A percentile compares a stretch with the other conserved stretches of the same genome.
Evolutionary conservation across 1,140 invertebrate species (phyloP).

Genomic region (Drosophila prosaltans): DNA sequence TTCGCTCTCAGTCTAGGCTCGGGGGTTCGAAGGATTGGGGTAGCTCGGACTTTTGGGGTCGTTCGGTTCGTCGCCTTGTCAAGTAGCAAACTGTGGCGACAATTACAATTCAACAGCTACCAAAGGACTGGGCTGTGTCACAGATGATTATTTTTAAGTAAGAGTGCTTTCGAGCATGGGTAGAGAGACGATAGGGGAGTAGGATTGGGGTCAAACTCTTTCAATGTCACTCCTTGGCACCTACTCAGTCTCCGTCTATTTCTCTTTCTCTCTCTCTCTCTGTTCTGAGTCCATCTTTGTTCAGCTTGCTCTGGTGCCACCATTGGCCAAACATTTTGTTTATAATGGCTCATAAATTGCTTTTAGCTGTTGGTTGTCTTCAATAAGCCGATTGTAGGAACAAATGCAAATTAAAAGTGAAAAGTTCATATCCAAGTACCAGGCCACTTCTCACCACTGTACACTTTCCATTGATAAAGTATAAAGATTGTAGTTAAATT

Average conservation of each 20-base stretch:
- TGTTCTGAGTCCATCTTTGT: too few species aligned
- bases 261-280: too few species aligned
- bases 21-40: background rate
- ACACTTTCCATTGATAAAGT: background rate
- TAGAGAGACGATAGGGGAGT: background rate
- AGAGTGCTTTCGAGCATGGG: background rate
- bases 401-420: background rate
- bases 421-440: background rate
- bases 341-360: background rate
- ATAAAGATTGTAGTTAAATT: too few species aligned
- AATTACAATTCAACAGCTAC: conserved; percentile 44
- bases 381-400: background rate
- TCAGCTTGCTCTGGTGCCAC: background rate
- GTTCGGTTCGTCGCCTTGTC: conserved; percentile 37
- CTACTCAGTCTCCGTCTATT: background rate
- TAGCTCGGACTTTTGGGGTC: conserved; percentile 5
- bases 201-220: background rate
- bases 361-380: background rate
- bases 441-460: background rate
- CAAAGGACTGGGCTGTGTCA: conserved; percentile 12
- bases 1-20: conserved; percentile 1
- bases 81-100: conserved; percentile 32
- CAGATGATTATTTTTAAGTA: conserved; percentile 61
- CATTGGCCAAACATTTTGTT: conserved; percentile 1
- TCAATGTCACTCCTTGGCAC: too few species aligned